Base-by-base conservation (phyloP, 1,140 invertebrate species). In the Ectropis grisescens region DNA sequence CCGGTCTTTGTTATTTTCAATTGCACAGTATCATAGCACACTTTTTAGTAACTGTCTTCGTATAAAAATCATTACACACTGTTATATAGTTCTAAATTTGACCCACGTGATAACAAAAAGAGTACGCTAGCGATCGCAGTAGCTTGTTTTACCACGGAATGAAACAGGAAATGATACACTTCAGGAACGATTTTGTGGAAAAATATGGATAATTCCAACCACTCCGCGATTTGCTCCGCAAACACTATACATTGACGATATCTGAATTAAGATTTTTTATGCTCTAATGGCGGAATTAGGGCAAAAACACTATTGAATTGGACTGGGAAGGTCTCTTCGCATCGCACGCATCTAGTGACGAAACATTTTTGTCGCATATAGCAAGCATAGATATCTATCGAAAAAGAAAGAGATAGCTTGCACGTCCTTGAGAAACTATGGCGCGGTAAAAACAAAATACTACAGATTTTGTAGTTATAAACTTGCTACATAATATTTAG, bases 81-180 rank as follows among this genome's bases (percentile, higher is more conserved):
- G 46, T 27, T 40, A 51, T 41, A 53, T 53, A 59, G 72, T 67
- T 69, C 57, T 44, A 79, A 76, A 72, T 71, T 74, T 59, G 51
- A 71, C 71, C 76, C 76, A 81, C 76, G 76, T 81, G 76, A 81
- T 81, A 76, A 68, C 50, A 45, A 69, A 70, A 65, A 62, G 58
- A 67, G 56, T 71, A 58, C 51, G 53, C 57, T 67, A 62, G 61
- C 48, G 53, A 40, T 59, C 59, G 67, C 46, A 80, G 58, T 75
- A 59, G 70, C 70, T 80, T 80, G 75, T 78, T 78, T 80, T 69
- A 68, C 33, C 62, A 59, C 40, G 61, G 58, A 65, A 72, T 62
- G 57, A 68, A 66, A 79, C 74, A 81, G 76, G 76, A 81, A 81
- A 79, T 68, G 65, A 72, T 68, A 64, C 64, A 70, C 58, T 72